A percentile compares a stretch with the other conserved stretches of the same genome.
These are phyloP conservation scores for Apostichopus californicus DNA, from an alignment of 35 echinoderm and acorn worm species.

Conservation along the genomic window DNA sequence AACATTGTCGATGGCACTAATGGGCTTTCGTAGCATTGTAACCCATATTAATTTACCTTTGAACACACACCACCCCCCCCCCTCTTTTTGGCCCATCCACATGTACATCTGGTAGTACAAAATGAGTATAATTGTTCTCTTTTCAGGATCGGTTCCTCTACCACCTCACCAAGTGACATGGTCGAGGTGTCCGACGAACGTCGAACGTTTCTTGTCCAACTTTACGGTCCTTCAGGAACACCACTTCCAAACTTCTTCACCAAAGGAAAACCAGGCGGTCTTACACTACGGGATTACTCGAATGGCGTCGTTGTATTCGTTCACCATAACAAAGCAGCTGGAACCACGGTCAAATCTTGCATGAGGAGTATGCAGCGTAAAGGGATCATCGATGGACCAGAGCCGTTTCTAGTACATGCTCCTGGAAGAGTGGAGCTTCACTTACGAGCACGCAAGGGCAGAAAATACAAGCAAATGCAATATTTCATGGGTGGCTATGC, in stretches of 20 bases:
- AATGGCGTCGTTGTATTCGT: background rate
- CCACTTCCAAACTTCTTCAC: conserved; percentile 18
- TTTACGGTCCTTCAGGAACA: background rate
- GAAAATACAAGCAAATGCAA: background rate
- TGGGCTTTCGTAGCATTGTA: no score
- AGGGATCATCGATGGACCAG: background rate
- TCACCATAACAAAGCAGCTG: conserved; percentile 50
- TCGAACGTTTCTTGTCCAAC: background rate
- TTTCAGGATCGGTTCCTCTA: background rate
- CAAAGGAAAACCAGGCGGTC: background rate
- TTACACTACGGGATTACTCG: background rate
- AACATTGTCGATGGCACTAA: no score
- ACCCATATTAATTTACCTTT: no score
- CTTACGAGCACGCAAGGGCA: background rate
- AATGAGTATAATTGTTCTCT: background rate
- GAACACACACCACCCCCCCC: no score
- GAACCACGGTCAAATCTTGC: conserved; percentile 23
- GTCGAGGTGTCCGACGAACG: background rate
- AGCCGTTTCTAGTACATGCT: background rate
- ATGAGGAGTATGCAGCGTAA: background rate
- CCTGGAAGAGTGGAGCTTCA: background rate
- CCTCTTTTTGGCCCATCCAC: no score
- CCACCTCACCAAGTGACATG: no score
- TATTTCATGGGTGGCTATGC: conserved; percentile 35
- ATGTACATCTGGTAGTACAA: no score